Conservation (phyloP, 2,113 vertebrate genomes). For the Leptobrachium ailaonicum region DNA sequence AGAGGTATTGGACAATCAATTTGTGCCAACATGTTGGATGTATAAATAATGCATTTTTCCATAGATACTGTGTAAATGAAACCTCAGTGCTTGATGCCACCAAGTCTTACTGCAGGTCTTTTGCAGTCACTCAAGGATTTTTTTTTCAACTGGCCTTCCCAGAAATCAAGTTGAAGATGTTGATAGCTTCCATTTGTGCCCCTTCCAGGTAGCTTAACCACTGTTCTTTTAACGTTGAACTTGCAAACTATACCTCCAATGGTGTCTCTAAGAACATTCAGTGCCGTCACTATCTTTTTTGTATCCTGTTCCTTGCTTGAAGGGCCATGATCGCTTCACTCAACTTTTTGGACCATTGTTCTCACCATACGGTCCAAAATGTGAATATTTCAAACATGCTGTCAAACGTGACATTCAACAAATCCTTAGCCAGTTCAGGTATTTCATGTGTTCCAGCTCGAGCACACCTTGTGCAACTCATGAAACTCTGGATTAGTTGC, state of each 20-base stretch:
- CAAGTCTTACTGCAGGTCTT: not conserved
- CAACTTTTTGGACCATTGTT: not conserved
- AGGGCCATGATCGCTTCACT: not conserved
- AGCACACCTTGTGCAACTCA: not conserved
- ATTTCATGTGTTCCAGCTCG: not conserved
- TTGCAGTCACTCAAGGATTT: not conserved
- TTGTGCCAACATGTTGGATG: no score
- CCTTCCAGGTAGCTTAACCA: not conserved
- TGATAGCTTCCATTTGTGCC: not conserved
- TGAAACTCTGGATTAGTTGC: no score
- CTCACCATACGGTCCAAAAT: not conserved
- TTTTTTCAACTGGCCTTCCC: not conserved
- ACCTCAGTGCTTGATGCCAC: not conserved
- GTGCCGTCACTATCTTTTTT: not conserved
- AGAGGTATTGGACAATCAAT: no score
- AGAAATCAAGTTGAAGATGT: not conserved
- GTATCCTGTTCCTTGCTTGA: not conserved
- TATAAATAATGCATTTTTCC: no score
- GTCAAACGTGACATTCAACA: not conserved
- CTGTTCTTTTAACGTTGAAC: slow-evolving; percentile 2
- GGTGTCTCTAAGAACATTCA: slow-evolving; percentile 1
- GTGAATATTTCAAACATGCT: not conserved
- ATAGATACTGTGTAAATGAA: no score
- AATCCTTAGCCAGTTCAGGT: not conserved
- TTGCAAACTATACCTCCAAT: slow-evolving; percentile 1